Percentiles rank a stretch among this genome's conserved stretches.
Conservation (phyloP, 2,797 vertebrate genomes). For the Lutra lutra region DNA sequence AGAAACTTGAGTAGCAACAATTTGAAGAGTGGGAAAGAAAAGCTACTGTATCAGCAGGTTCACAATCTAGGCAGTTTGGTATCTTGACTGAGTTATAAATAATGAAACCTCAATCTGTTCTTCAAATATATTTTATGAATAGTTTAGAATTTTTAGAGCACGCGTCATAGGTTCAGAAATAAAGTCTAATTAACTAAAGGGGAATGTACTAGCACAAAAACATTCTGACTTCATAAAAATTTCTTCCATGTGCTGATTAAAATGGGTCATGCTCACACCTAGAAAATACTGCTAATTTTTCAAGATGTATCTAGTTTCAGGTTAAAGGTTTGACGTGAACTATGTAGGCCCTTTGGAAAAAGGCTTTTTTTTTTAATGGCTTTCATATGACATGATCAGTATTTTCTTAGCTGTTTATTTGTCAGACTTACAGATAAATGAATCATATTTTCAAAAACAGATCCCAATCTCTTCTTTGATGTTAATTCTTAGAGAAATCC, state of each 20-base stretch:
- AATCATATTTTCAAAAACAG: conserved; percentile 17
- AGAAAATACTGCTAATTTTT: conserved; percentile 57
- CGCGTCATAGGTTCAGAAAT: conserved; percentile 72
- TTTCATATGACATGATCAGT: conserved; percentile 36
- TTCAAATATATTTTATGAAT: conserved; percentile 73
- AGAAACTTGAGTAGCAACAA: conserved; percentile 70
- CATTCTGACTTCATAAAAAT: conserved; percentile 69
- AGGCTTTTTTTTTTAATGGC: conserved; percentile 27
- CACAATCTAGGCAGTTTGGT: conserved; percentile 64
- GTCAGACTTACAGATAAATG: conserved; percentile 41
- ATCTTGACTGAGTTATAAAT: conserved; percentile 69
- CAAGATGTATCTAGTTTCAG: conserved; percentile 26
- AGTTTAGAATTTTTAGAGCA: conserved; percentile 76
- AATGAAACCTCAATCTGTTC: conserved; percentile 67
- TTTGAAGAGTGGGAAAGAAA: conserved; percentile 51
- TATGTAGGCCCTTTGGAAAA: background rate
- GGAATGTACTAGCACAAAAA: conserved; percentile 63
- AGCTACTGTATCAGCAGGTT: conserved; percentile 75
- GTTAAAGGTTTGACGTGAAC: conserved; percentile 29
- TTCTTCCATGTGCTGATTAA: conserved; percentile 66
- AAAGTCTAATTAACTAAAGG: conserved; percentile 74
- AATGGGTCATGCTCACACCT: conserved; percentile 58
- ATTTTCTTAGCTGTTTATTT: conserved; percentile 58
- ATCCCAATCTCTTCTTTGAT: background rate
- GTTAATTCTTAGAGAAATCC: conserved; percentile 45